phyloP scores from a whole-genome alignment of 1,140 invertebrate species.

The Eupristina koningsbergeri region DNA sequence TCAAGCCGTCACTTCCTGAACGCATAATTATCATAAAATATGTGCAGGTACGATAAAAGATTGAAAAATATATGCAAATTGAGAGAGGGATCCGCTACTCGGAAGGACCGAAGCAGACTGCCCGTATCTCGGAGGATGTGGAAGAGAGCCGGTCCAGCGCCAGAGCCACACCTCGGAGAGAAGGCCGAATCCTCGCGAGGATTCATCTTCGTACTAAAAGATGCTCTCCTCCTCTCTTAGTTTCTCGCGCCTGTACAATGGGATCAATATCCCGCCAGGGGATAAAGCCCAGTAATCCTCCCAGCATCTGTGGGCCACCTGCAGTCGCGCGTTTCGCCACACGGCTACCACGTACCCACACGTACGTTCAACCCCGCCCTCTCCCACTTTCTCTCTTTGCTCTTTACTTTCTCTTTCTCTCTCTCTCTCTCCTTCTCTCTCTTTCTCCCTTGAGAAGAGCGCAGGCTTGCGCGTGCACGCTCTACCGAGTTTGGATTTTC shows the following conservation, averaged over 20 bases:
- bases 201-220: background rate
- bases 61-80: background rate
- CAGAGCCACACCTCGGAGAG: slow-evolving; percentile 1
- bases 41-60: background rate
- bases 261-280: slow-evolving; percentile 72
- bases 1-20: background rate
- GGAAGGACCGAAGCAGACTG: background rate
- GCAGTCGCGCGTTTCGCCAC: slow-evolving; percentile 72
- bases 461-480: background rate
- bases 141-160: background rate
- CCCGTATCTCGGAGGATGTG: background rate
- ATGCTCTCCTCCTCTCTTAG: background rate
- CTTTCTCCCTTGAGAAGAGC: background rate
- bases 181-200: slow-evolving; percentile 29
- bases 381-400: too few species aligned
- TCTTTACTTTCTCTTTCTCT: background rate
- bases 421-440: background rate
- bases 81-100: background rate
- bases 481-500: background rate
- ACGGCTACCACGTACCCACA: background rate
- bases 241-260: slow-evolving; percentile 61
- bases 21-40: background rate
- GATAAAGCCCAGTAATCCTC: slow-evolving; percentile 70
- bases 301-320: slow-evolving; percentile 72
- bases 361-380: slow-evolving; percentile 12